Evolutionary conservation across 2,888 invertebrate species (phyloP), one percentile per base, ranked within the genome.

Genomic region (Hylaea fasciaria): DNA sequence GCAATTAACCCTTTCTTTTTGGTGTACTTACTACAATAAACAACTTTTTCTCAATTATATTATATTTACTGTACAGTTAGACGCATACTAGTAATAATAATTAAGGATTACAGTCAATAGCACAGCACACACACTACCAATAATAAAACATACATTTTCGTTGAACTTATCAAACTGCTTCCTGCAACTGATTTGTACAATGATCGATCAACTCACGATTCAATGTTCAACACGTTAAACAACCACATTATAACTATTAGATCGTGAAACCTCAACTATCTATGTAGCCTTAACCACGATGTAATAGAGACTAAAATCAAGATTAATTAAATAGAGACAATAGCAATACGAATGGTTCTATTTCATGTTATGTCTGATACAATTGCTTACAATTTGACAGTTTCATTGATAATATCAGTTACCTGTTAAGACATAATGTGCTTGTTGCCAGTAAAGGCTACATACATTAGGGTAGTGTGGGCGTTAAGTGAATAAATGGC

Each of bases 321-420:
- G 8, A 2, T 5, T 29, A n/a, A 1, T 10, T 8, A 28, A 2
- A 22, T 10, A 7, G 43, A 16, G 44, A 3, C 8, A 17, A 47
- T 2, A 14, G 0, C 22, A 62, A 2, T 7, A 8, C 10, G 1
- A 9, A 32, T 3, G n/a, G 45, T 58, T 40, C 58, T 50, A 4
- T 46, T 22, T 41, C 48, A 62, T 58, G 61, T 41, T 67, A n/a
- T n/a, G 69, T 77, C 69, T 76, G 73, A 64, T 69, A 68, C 73
- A 73, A 72, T 69, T 66, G 70, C 65, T 73, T 71, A 69, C 72
- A 76, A 74, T 74, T 70, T 74, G 76, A 76, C 77, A 76, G 76
- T 65, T 62, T 66, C 64, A 71, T 65, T 73, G 69, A 76, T n/a
- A n/a, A n/a, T n/a, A n/a, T 73, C 10, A 73, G 70, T 72, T 69